Base-by-base conservation (phyloP, 2,888 invertebrate species). In the Xestia rhomboidea region DNA sequence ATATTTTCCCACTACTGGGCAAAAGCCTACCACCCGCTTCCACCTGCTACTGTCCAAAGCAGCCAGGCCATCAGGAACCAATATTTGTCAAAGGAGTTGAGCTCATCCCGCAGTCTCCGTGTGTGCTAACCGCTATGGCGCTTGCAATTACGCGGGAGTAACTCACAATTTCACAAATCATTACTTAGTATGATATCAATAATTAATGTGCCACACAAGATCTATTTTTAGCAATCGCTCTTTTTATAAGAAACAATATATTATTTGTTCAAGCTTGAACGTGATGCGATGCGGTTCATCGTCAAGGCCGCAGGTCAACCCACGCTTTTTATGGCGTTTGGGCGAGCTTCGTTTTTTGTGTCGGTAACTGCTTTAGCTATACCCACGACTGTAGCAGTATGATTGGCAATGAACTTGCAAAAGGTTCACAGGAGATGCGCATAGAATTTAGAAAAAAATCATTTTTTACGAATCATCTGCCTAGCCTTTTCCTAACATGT, bases 301-400 rank as follows among this genome's bases (percentile, higher is more conserved):
- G 51, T 46, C 67, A 71, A 81, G 80, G 82, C 41, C 77, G 41
- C 67, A 68, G 44, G 51, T 81, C 60, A 76, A 2, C 41, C 8
- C 54, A 34, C 24, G 51, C 18, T 70, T 82, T 81, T 76, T 70
- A 41, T 21, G 15, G 13, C 18, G 1, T 46, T 70, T 67, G 49
- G 24, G 11, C 8, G 18, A 63, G 27, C 24, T 64, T 24, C 5
- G 34, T 44, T 73, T 73, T 73, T 60, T 73, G 27, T 51, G 34
- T 2, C 0, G 21, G 1, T 27, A 13, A 62, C 46, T 38, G 18
- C 13, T 30, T 54, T 5, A 62, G 10, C 18, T 21, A 30, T 18
- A 60, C 18, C 21, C n/a, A 64, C 15, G 38, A 10, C 38, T 64
- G 11, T 38, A 24, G 8, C 34, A 49, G 54, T 66, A 18, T 30